Percentiles rank a stretch among this genome's conserved stretches.
Conservation (phyloP, 2,113 vertebrate species). For the Vanacampus margaritifer region DNA sequence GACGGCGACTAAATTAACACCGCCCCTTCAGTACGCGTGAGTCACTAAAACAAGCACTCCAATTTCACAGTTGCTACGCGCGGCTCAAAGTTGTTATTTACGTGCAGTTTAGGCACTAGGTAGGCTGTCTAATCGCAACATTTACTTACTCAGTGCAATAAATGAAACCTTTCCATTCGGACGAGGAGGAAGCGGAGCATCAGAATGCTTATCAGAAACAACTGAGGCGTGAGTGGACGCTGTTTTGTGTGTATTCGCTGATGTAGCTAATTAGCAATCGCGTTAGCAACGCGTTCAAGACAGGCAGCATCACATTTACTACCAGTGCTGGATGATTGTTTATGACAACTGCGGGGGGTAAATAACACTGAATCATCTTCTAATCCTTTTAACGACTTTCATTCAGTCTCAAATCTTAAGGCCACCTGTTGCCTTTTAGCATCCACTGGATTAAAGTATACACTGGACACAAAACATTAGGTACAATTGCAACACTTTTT, state of each 20-base stretch:
- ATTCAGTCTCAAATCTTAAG: not conserved
- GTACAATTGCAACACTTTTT: not conserved
- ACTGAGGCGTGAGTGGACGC: conserved; percentile 56
- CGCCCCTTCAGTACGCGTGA: not conserved
- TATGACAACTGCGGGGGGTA: not conserved
- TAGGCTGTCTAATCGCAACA: conserved; percentile 8
- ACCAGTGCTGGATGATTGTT: not conserved
- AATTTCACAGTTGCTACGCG: conserved; percentile 6
- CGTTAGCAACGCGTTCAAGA: not conserved
- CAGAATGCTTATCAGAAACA: conserved; percentile 53
- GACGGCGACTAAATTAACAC: not conserved
- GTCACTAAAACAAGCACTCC: not conserved
- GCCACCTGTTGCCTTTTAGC: not conserved
- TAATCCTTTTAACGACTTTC: not conserved
- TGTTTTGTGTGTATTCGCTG: conserved; percentile 5
- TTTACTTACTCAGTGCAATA: not conserved
- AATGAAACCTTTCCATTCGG: conserved; percentile 66
- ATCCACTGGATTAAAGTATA: not conserved
- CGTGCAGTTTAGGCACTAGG: not conserved
- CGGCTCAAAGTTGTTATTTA: not conserved
- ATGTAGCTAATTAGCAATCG: not conserved
- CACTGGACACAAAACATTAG: not conserved
- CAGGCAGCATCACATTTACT: not conserved
- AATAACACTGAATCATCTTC: not conserved
- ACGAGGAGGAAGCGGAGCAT: conserved; percentile 62